phyloP scores from a whole-genome alignment of 2,797 vertebrate genomes.

The Chelonia mydas region DNA sequence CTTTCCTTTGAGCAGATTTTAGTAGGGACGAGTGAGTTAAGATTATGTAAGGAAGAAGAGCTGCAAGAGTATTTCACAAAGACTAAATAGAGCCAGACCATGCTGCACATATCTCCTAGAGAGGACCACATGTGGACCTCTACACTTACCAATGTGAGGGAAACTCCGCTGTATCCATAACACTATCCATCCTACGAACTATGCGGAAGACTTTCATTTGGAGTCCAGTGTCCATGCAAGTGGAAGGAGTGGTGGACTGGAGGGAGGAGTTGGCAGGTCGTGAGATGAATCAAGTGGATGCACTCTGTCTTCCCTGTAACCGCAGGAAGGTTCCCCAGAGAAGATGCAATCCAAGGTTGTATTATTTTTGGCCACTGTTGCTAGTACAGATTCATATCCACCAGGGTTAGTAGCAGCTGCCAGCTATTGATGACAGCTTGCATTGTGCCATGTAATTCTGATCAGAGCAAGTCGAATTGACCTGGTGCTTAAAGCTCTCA shows the following conservation, averaged over 20 bases:
- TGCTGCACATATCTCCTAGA: neutral
- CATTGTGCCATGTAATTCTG: neutral
- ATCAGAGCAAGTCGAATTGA: neutral
- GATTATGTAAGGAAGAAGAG: neutral
- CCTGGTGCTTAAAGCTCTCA: neutral
- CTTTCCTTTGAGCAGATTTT: neutral
- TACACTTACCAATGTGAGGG: neutral
- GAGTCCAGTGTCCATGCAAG: neutral
- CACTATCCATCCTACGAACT: conserved; percentile 11
- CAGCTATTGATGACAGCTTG: neutral
- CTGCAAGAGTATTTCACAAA: neutral
- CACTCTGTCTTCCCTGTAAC: neutral
- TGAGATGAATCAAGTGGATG: neutral
- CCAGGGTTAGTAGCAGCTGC: neutral
- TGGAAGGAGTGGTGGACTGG: neutral
- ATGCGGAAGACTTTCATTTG: neutral
- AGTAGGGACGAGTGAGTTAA: neutral
- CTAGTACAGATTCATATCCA: neutral
- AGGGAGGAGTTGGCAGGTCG: neutral
- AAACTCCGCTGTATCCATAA: neutral
- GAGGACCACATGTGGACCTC: neutral
- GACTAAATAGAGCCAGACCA: neutral
- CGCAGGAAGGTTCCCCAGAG: neutral
- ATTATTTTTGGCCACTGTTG: neutral
- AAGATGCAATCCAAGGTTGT: neutral